Conservation (phyloP, 2,113 vertebrate species). For the Plectropomus leopardus region DNA sequence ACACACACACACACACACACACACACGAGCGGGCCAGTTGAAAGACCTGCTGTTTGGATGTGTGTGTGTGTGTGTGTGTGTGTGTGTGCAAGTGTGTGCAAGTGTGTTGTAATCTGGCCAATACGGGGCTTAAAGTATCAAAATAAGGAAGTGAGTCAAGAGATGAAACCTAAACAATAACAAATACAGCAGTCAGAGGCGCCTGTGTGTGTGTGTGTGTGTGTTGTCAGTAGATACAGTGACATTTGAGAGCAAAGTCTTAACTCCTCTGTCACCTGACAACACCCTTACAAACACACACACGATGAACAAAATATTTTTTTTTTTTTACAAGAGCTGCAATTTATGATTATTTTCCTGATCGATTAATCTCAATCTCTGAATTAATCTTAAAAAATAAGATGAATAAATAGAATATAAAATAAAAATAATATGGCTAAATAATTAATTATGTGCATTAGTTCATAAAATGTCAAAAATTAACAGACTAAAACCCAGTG, state of each 20-base stretch:
- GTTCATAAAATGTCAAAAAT: too few relatives aligned
- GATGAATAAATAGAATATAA: too few relatives aligned
- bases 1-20: conserved; percentile 5
- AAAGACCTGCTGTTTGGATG: background rate
- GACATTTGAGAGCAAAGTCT: conserved; percentile 13
- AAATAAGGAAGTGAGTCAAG: background rate
- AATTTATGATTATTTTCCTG: too few relatives aligned
- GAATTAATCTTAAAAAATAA: too few relatives aligned
- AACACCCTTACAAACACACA: conserved; percentile 10
- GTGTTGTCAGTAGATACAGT: background rate
- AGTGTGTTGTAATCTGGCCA: background rate
- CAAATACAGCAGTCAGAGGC: background rate
- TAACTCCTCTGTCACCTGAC: conserved; percentile 23
- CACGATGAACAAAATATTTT: too few relatives aligned
- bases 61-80: conserved; percentile 1
- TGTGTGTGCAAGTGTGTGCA: background rate
- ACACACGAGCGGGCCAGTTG: background rate
- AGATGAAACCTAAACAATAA: conserved; percentile 9
- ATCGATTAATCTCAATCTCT: too few relatives aligned
- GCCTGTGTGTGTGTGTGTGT: too few relatives aligned
- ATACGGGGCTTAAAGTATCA: background rate
- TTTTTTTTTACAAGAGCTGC: too few relatives aligned
- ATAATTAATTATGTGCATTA: too few relatives aligned
- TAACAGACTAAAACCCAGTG: too few relatives aligned
- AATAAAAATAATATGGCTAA: too few relatives aligned